Evolutionary conservation across 2,888 invertebrate genomes (phyloP).

Genomic region (Phorcus lineatus): DNA sequence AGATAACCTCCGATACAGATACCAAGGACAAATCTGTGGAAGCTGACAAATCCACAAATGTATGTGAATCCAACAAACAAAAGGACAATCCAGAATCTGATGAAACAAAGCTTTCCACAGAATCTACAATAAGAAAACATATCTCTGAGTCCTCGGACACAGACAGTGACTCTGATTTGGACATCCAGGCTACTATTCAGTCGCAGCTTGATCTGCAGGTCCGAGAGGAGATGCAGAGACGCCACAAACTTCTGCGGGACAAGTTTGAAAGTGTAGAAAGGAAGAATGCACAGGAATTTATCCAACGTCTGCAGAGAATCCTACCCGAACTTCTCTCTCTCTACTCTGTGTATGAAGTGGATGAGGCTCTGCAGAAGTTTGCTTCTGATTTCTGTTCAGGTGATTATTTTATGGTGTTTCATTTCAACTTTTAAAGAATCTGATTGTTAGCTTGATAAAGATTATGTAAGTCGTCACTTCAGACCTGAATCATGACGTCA

Average conservation of each 20-base stretch:
- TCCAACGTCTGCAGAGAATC: constrained; percentile 84
- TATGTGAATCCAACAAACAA: too few relatives aligned
- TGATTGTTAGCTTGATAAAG: too few relatives aligned
- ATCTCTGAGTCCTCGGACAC: background rate
- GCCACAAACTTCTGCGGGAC: constrained; percentile 31
- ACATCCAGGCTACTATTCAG: constrained; percentile 26
- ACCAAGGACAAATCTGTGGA: too few relatives aligned
- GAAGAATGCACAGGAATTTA: constrained; percentile 90
- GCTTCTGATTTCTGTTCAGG: constrained; percentile 93
- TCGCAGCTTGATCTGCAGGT: background rate
- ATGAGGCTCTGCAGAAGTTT: constrained; percentile 93
- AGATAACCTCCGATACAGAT: too few relatives aligned
- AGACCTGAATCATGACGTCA: too few relatives aligned
- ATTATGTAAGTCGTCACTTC: too few relatives aligned
- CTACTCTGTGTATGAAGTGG: constrained; percentile 90
- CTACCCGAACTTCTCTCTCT: constrained; percentile 86
- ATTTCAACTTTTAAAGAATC: too few relatives aligned
- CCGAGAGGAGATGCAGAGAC: constrained; percentile 4
- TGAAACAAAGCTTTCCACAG: too few relatives aligned
- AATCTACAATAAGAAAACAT: background rate
- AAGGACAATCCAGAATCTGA: too few relatives aligned
- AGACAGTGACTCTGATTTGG: background rate
- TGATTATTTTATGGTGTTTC: constrained; percentile 71
- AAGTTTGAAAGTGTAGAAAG: constrained; percentile 79
- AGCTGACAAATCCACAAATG: too few relatives aligned